These are phyloP conservation scores for Luffia ferchaultella DNA, from an alignment of 2,888 invertebrate genomes.

Conservation along the genomic window DNA sequence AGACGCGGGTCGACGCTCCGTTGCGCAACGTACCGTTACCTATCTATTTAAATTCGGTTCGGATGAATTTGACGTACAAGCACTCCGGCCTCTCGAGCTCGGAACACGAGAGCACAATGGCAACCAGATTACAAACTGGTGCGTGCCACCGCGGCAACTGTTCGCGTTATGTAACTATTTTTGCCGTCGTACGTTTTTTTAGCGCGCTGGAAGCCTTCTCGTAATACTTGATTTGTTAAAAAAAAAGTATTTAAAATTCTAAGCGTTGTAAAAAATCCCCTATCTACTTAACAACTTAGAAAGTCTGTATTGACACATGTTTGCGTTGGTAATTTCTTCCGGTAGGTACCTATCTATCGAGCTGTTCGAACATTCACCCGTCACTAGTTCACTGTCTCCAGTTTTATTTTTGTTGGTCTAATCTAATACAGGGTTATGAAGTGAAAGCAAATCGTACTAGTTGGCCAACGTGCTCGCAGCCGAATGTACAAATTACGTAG, in stretches of 20 bases:
- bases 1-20: constrained; percentile 46
- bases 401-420: neutral
- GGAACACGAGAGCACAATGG: neutral
- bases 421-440: neutral
- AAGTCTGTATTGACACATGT: too few relatives aligned
- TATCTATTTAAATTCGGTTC: constrained; percentile 54
- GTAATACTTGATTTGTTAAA: neutral
- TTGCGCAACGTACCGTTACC: constrained; percentile 57
- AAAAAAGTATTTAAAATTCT: too few relatives aligned
- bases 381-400: neutral
- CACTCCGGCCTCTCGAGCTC: neutral
- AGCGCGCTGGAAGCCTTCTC: neutral
- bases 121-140: neutral
- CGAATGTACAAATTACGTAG: neutral
- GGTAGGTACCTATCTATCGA: too few relatives aligned
- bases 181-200: neutral
- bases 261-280: neutral
- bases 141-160: neutral
- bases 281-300: too few relatives aligned
- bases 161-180: neutral
- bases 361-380: neutral
- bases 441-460: neutral
- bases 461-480: neutral
- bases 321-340: too few relatives aligned
- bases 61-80: constrained; percentile 22